These are phyloP conservation scores for Oryzaephilus surinamensis DNA, from an alignment of 1,140 invertebrate genomes.

Conservation along the genomic window DNA sequence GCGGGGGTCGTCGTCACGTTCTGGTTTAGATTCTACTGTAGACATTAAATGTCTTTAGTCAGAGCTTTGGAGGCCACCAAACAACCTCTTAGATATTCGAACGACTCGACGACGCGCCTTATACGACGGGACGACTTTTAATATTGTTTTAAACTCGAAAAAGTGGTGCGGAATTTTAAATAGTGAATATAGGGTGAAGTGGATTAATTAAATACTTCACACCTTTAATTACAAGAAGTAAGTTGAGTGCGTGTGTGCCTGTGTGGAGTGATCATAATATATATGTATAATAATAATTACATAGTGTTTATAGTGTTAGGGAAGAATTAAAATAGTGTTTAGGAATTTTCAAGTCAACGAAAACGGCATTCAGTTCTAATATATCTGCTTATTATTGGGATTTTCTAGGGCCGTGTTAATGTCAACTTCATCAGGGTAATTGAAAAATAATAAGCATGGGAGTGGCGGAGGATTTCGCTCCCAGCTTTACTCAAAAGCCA, in stretches of 20 bases:
- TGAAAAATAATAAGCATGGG: constrained; percentile 46
- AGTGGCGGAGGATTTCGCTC: constrained; percentile 87
- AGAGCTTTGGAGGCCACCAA: constrained; percentile 36
- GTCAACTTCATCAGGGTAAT: constrained; percentile 31
- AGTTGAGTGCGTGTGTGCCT: constrained; percentile 19
- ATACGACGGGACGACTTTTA: constrained; percentile 31
- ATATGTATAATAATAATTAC: too few species aligned
- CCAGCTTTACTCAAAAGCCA: constrained; percentile 95
- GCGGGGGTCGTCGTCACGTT: constrained; percentile 21
- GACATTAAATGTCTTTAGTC: constrained; percentile 31
- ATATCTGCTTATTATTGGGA: too few species aligned
- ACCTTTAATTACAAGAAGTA: constrained; percentile 25
- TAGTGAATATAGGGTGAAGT: constrained; percentile 16
- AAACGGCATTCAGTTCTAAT: too few species aligned
- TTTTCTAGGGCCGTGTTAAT: constrained; percentile 30
- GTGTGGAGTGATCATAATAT: too few species aligned
- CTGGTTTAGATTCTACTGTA: constrained; percentile 31
- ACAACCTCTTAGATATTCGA: constrained; percentile 35
- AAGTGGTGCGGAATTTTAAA: too few species aligned
- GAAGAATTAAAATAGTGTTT: too few species aligned
- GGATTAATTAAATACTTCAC: constrained; percentile 16
- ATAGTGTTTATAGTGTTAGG: too few species aligned
- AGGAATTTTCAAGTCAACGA: too few species aligned
- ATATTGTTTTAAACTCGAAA: too few species aligned
- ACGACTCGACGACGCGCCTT: constrained; percentile 35